Evolutionary conservation across 2,113 vertebrate species (phyloP), one percentile per base, ranked within the genome.

Genomic region (Pituophis catenifer): DNA sequence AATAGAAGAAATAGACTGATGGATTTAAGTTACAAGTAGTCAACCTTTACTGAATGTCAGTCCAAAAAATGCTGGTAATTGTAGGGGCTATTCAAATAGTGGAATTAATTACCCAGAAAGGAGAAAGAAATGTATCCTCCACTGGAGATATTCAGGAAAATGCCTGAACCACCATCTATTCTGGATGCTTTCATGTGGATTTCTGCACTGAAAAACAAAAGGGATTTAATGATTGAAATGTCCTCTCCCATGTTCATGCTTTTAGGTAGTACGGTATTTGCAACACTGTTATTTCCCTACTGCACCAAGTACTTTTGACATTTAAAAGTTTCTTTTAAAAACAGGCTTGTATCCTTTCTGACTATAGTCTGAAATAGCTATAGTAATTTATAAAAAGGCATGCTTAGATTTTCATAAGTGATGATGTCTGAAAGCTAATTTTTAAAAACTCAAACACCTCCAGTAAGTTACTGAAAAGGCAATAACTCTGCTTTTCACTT

Each of bases 381-480:
- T 44, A 54, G 55, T 89, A 6, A 33, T 38, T 58, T 33, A 50
- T 62, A 59, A 59, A 50, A 59, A 26, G 26, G 26, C n/a, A 33
- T 55, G 50, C 9, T 48, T 26, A 38, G 19, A 48, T 23, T 15
- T 65, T 58, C 53, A 17, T 90, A 38, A 59, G 12, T 62, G 29
- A 29, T 23, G n/a, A 19, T 26, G 21, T 38, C 48, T 17, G 5
- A 55, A 92, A 92, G 19, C n/a, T 87, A 54, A 8, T 15, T 62
- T 89, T 92, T 19, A 13, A 95, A 96, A 96, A 91, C 24, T 26
- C 15, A 17, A 92, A 90, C 86, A 24, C 88, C 93, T 96, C 96
- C 96, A 96, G 95, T 95, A 96, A 96, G 96, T 96, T 95, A 94
- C 94, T 92, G 89, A 94, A 93, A 17, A 48, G 89, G 58, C 62